These are phyloP conservation scores for Siderastrea siderea DNA, from an alignment of 92 coral and sea anemone genomes.

Conservation along the genomic window DNA sequence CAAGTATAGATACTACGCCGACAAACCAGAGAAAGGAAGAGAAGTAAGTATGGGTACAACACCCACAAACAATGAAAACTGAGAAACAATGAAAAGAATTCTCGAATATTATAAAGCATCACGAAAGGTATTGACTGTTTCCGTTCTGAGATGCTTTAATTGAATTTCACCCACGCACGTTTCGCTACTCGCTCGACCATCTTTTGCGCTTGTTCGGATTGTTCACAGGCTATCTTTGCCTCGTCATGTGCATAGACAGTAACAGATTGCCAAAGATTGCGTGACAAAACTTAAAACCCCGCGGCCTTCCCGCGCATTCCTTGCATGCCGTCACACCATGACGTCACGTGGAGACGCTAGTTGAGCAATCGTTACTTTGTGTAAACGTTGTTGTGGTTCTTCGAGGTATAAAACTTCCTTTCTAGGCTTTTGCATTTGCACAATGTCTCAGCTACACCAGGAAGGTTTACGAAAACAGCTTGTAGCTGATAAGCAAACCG, in stretches of 20 bases:
- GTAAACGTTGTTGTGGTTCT: background rate
- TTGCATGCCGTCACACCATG: background rate
- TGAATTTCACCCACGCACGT: no score
- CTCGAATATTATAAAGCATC: no score
- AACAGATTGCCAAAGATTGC: background rate
- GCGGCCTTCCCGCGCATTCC: background rate
- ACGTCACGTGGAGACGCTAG: background rate
- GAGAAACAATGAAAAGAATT: no score
- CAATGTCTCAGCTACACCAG: conserved; percentile 66
- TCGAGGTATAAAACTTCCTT: background rate
- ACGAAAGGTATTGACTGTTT: no score
- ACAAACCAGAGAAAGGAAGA: no score
- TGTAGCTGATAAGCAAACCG: conserved; percentile 45
- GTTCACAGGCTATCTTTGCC: background rate
- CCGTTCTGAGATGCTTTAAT: no score
- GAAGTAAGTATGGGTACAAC: no score
- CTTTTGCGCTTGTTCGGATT: background rate
- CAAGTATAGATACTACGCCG: no score
- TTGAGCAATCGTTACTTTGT: background rate
- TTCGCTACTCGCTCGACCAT: no score
- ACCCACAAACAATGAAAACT: no score
- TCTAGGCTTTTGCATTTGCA: background rate
- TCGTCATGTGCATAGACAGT: no score
- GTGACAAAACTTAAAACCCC: background rate
- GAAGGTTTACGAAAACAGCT: conserved; percentile 60